Evolutionary conservation across 2,888 invertebrate genomes (phyloP), one percentile per base, ranked within the genome.

Genomic region (Leptinotarsa tumamoca): DNA sequence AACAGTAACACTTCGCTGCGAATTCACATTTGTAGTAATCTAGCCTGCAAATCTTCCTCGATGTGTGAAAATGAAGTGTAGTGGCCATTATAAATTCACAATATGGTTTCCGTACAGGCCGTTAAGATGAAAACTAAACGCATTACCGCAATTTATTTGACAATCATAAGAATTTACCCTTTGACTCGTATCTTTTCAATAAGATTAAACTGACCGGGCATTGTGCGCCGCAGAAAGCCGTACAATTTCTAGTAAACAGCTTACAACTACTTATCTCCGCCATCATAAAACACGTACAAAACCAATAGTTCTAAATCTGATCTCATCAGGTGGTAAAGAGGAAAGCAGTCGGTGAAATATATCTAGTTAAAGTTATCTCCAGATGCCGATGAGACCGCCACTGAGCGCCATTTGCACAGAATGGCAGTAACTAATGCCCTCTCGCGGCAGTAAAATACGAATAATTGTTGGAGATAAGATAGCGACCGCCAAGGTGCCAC

Each of bases 381-480:
- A 80, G 82, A 81, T 81, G 80, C 80, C 80, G 83, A 84, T 84
- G 84, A 83, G 84, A 82, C 82, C 81, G 83, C 82, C 81, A 81
- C 80, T 79, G 83, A 82, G 82, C 84, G 81, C 85, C 86, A 86
- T 86, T 86, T 86, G 85, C 87, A 85, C 85, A 84, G 86, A 86
- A 86, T 85, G 85, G 86, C 85, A 84, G 80, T 86, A 86, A 87
- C 84, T 85, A 85, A 87, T 86, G 86, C 83, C 82, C 81, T 78
- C 83, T 82, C 78, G 75, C 80, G 81, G 84, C 83, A 84, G 85
- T 87, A 87, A 87, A 87, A 84, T 84, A 85, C 84, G 84, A 87
- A 87, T 87, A 87, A 87, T 87, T 87, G 87, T 87, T 86, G 83
- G 74, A 85, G 87, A 87, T 87, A 87, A 87, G 87, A 87, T 87